Conservation (phyloP, 2,888 invertebrate genomes). For the Epirrita christyi region DNA sequence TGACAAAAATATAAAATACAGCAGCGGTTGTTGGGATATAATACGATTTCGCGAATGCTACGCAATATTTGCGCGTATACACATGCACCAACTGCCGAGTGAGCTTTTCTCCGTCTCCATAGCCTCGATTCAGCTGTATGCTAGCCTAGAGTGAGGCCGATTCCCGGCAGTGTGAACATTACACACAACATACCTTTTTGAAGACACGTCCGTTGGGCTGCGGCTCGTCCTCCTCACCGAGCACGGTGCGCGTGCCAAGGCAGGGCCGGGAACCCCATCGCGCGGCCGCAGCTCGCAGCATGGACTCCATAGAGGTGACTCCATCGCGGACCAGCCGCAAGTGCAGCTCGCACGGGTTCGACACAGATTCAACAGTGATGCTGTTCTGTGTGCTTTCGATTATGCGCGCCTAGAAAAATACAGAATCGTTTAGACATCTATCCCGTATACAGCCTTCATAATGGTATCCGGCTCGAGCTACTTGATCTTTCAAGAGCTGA, state of each 20-base stretch:
- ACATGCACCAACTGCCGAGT: no score
- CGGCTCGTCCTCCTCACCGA: constrained; percentile 96
- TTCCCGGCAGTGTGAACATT: no score
- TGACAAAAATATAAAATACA: neutral
- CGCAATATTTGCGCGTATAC: no score
- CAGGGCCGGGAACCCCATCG: constrained; percentile 90
- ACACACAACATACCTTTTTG: constrained; percentile 89
- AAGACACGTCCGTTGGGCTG: constrained; percentile 98
- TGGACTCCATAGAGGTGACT: constrained; percentile 92
- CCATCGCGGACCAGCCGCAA: constrained; percentile 89
- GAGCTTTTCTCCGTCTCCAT: no score
- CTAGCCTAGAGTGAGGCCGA: no score
- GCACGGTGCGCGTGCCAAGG: constrained; percentile 95
- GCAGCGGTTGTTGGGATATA: neutral
- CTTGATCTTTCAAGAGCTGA: no score
- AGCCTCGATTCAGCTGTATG: no score
- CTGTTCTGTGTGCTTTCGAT: constrained; percentile 87
- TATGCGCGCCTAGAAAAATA: constrained; percentile 87
- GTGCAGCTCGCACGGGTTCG: constrained; percentile 89
- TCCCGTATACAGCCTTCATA: no score
- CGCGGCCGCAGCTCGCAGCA: constrained; percentile 91
- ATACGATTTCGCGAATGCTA: no score
- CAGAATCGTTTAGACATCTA: no score
- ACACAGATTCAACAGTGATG: constrained; percentile 90
- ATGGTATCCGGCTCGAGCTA: no score